Percentiles rank a stretch among this genome's conserved stretches.
These are phyloP conservation scores for Phoeniculus purpureus DNA, from an alignment of 2,797 vertebrate species.

Conservation along the genomic window DNA sequence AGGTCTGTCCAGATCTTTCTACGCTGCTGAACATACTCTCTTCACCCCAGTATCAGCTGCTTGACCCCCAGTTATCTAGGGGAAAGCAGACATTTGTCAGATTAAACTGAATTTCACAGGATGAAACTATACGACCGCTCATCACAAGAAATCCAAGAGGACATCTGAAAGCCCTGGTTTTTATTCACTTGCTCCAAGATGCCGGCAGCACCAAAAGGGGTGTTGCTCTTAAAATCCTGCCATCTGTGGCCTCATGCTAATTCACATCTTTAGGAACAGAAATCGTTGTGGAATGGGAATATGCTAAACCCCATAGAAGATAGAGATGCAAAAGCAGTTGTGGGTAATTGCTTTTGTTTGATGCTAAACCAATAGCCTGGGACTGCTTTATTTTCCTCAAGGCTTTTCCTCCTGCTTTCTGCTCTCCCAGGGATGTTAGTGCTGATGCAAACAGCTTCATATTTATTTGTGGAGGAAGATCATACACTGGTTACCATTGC, in stretches of 20 bases:
- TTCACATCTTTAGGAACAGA: background rate
- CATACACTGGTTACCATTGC: background rate
- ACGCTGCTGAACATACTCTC: background rate
- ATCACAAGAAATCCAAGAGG: background rate
- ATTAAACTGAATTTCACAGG: conserved; percentile 1
- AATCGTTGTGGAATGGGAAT: background rate
- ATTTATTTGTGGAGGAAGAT: background rate
- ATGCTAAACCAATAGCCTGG: background rate
- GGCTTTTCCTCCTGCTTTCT: background rate
- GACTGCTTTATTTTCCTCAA: background rate
- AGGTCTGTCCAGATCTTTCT: background rate
- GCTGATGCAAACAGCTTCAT: background rate
- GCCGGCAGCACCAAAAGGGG: background rate
- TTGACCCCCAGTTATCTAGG: background rate
- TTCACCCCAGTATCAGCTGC: background rate
- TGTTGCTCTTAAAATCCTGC: background rate
- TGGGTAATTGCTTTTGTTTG: background rate
- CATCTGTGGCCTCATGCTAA: background rate
- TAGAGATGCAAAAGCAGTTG: background rate
- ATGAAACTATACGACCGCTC: background rate
- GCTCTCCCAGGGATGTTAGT: background rate
- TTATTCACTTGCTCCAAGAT: background rate
- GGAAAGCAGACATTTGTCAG: background rate
- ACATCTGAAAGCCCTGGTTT: background rate
- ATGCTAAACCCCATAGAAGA: background rate